Conservation (phyloP, 2,888 invertebrate species). For the Criorhina ranunculi region DNA sequence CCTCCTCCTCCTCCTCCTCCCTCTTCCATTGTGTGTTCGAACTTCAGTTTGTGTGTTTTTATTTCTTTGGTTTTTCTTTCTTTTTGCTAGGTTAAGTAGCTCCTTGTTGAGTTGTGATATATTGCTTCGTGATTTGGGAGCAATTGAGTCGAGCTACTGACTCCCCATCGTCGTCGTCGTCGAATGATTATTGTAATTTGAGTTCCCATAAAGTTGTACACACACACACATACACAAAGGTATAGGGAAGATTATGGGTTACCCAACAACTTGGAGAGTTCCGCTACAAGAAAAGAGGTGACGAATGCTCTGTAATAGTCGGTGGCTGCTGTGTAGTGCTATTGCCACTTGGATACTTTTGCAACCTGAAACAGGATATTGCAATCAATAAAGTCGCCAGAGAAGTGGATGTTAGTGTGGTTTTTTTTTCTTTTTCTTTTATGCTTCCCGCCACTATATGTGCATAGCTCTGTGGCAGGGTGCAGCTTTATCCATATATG, state of each 20-base stretch:
- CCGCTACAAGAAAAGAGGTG: constrained; percentile 52
- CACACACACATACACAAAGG: constrained; percentile 4
- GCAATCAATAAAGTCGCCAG: constrained; percentile 73
- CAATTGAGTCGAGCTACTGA: constrained; percentile 57
- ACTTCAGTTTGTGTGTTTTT: constrained; percentile 23
- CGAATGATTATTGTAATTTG: constrained; percentile 69
- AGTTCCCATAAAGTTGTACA: constrained; percentile 58
- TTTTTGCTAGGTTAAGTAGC: constrained; percentile 55
- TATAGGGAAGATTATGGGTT: background rate
- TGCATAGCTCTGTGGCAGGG: background rate
- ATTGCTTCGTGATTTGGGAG: constrained; percentile 70
- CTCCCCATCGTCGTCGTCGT: background rate
- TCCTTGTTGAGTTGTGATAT: constrained; percentile 72
- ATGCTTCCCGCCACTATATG: constrained; percentile 5
- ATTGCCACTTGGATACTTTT: constrained; percentile 67
- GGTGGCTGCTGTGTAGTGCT: constrained; percentile 24
- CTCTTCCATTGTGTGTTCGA: constrained; percentile 20
- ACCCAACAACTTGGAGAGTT: constrained; percentile 24
- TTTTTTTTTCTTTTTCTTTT: constrained; percentile 32
- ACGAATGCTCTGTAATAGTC: constrained; percentile 50
- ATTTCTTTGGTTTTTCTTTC: constrained; percentile 7
- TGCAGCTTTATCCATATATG: background rate
- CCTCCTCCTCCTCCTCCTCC: background rate
- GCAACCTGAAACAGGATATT: constrained; percentile 74
- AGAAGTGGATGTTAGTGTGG: constrained; percentile 52